Evolutionary conservation across 64 coral and sea anemone species (phyloP).

Genomic region (Trachythela sp.): DNA sequence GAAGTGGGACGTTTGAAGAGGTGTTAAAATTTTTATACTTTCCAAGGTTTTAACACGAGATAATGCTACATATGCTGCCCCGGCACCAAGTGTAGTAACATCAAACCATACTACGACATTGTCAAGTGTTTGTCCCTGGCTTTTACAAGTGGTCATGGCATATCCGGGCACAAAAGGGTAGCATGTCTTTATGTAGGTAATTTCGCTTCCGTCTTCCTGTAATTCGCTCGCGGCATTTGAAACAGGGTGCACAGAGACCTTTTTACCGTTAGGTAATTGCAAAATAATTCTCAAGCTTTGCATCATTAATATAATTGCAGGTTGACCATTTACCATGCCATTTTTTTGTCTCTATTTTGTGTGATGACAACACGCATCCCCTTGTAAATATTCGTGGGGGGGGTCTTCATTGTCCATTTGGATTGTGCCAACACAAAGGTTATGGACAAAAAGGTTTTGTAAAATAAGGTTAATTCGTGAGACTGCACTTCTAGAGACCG

Average conservation of each 20-base stretch:
- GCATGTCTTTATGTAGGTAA: neutral
- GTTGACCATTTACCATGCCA: constrained; percentile 28
- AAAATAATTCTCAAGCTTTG: neutral
- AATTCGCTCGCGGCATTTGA: neutral
- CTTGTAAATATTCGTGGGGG: neutral
- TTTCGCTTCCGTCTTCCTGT: neutral
- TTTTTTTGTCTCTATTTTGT: constrained; percentile 31
- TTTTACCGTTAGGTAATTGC: constrained; percentile 15
- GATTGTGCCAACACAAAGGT: neutral
- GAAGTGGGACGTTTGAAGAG: neutral
- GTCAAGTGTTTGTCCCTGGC: constrained; percentile 7
- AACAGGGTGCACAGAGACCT: neutral
- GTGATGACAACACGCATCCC: neutral
- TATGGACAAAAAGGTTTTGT: neutral
- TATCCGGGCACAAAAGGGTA: constrained; percentile 36
- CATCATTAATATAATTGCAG: neutral
- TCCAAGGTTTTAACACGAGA: constrained; percentile 19
- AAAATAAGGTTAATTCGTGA: neutral
- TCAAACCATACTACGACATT: constrained; percentile 38
- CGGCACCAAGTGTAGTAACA: neutral
- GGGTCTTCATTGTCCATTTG: neutral
- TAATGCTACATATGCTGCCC: constrained; percentile 28
- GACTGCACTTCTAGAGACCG: neutral
- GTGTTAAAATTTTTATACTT: constrained; percentile 4
- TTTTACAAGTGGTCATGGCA: constrained; percentile 23